Evolutionary conservation across 1,140 invertebrate genomes (phyloP), one percentile per base, ranked within the genome.

Genomic region (Telenomus remus): DNA sequence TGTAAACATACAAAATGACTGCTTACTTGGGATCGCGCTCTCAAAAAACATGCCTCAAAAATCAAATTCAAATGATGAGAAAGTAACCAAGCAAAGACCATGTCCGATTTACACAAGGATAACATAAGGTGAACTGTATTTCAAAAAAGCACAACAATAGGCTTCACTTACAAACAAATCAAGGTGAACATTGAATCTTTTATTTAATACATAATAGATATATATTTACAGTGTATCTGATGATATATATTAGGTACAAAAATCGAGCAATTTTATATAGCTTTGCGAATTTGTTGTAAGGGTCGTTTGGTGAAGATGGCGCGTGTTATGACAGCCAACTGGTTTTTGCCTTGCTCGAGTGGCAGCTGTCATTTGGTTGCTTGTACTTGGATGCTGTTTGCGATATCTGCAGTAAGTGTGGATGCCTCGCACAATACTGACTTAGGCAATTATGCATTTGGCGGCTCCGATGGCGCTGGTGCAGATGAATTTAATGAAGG

Each of bases 291-390:
- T 27, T 27, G 19, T 1, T 27, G 19, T 27, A 27, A 27, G 19
- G 19, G 19, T 44, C 49, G 60, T 60, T 70, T 82, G 55, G 80
- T 85, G 47, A 85, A 86, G 70, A 86, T 86, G 82, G 80, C 83
- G 47, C 84, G 82, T 50, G 83, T 80, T 53, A 82, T 85, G 85
- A 85, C 83, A 63, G 82, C 84, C 6, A 82, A 79, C 46, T 86
- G 85, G 84, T 86, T 85, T 50, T 78, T 86, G 54, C 81, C 84
- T 35, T 65, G 86, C 9, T 71, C 85, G 11, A 82, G 84, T 75
- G 84, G 86, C 39, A 86, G 86, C 79, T 87, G 84, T 79, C 85
- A 84, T 68, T 86, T 84, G 72, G 82, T 84, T 16, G 79, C 86
- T 70, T 86, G 85, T 72, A 82, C 84, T 46, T 87, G 85, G 86